phyloP scores from a whole-genome alignment of 2,888 invertebrate genomes.

The Nemoura dubitans region DNA sequence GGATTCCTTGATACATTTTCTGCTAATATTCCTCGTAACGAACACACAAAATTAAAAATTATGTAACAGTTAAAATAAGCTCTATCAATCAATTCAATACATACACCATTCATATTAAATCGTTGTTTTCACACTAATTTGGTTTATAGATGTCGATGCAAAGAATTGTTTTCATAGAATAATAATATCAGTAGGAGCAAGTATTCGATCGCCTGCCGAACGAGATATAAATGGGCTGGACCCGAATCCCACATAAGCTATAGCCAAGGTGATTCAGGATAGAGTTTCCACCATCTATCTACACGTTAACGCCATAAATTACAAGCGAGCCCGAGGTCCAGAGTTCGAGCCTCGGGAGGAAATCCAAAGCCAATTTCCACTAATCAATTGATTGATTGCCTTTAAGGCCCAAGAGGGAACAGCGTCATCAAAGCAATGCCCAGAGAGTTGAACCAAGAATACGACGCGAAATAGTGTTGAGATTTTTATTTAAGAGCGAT shows the following conservation, averaged over 20 bases:
- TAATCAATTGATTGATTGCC: conserved; percentile 41
- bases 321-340: background rate
- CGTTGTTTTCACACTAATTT: too few relatives aligned
- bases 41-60: too few relatives aligned
- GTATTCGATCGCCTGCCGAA: background rate
- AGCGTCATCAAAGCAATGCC: conserved; percentile 13
- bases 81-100: too few relatives aligned
- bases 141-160: too few relatives aligned
- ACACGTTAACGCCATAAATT: conserved; percentile 29
- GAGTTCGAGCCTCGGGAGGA: background rate
- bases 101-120: too few relatives aligned
- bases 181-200: background rate
- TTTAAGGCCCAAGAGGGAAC: conserved; percentile 20
- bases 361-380: conserved; percentile 31
- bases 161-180: background rate
- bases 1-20: too few relatives aligned
- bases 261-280: background rate
- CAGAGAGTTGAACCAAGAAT: background rate
- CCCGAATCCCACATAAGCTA: background rate
- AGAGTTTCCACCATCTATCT: background rate
- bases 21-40: too few relatives aligned
- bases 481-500: background rate
- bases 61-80: too few relatives aligned
- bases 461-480: background rate
- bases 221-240: background rate